Percentiles rank a stretch among this genome's conserved stretches.
Conservation (phyloP, 2,888 invertebrate genomes). For the Crossocerus cetratus region DNA sequence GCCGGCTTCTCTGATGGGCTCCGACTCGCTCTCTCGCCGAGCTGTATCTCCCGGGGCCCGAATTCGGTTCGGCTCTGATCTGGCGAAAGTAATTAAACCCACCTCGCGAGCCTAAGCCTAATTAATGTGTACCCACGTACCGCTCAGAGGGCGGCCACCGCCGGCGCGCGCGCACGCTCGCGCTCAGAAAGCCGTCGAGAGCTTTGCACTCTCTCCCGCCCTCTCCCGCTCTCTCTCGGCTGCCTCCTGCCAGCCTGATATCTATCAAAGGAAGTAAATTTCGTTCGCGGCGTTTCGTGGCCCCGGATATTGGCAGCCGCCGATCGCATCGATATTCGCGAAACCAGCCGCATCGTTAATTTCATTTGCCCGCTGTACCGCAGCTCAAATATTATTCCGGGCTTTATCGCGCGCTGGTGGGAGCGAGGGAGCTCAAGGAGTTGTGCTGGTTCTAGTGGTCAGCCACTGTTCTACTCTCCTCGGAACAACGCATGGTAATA, state of each 20-base stretch:
- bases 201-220: slow-evolving; percentile 61
- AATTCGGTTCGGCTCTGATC: slow-evolving; percentile 68
- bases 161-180: too few relatives aligned
- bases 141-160: slow-evolving; percentile 12
- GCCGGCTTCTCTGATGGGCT: slow-evolving; percentile 11
- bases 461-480: background rate
- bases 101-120: slow-evolving; percentile 71
- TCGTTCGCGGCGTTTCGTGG: slow-evolving; percentile 45
- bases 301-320: slow-evolving; percentile 36
- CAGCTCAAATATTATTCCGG: slow-evolving; percentile 21
- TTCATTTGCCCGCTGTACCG: slow-evolving; percentile 24
- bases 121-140: slow-evolving; percentile 73
- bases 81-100: slow-evolving; percentile 75
- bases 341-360: slow-evolving; percentile 32
- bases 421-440: background rate
- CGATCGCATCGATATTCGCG: slow-evolving; percentile 32
- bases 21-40: slow-evolving; percentile 31
- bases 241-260: slow-evolving; percentile 41
- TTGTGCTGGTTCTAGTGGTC: background rate
- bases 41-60: slow-evolving; percentile 35
- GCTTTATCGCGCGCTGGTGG: background rate
- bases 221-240: slow-evolving; percentile 36
- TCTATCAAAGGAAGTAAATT: slow-evolving; percentile 62
- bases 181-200: slow-evolving; percentile 52
- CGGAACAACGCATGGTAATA: too few relatives aligned